phyloP scores from a whole-genome alignment of 2,888 invertebrate genomes.

The Phalera bucephala region DNA sequence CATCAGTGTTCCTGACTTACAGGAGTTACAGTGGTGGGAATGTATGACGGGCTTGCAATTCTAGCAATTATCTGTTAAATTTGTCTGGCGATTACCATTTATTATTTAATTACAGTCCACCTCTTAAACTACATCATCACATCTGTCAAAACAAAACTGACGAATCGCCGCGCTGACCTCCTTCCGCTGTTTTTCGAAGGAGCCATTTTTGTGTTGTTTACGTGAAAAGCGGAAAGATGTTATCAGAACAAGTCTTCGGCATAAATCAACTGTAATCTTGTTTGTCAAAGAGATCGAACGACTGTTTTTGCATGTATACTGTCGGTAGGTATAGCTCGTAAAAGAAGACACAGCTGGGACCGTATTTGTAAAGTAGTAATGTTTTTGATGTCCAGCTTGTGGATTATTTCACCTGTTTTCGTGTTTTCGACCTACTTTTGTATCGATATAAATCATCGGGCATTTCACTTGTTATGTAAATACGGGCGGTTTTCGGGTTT shows the following conservation, averaged over 20 bases:
- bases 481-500: no score
- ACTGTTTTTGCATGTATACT: constrained; percentile 46
- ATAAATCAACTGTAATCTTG: constrained; percentile 66
- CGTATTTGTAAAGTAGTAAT: constrained; percentile 1
- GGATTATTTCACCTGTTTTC: background rate
- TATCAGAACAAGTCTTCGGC: constrained; percentile 61
- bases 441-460: background rate
- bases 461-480: background rate
- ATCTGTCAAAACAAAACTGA: constrained; percentile 30
- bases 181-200: constrained; percentile 28
- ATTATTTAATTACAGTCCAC: no score
- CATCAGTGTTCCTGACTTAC: no score
- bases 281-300: constrained; percentile 57
- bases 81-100: no score
- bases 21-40: no score
- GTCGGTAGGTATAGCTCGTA: background rate
- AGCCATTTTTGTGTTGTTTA: constrained; percentile 60
- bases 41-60: no score
- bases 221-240: constrained; percentile 60
- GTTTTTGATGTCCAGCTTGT: background rate
- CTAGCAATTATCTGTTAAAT: no score
- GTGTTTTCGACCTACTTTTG: background rate
- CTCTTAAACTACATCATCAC: background rate
- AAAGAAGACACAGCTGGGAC: background rate
- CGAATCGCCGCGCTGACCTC: constrained; percentile 35